Base-by-base conservation (phyloP, 2,888 invertebrate genomes). In the Nomada fucata region DNA sequence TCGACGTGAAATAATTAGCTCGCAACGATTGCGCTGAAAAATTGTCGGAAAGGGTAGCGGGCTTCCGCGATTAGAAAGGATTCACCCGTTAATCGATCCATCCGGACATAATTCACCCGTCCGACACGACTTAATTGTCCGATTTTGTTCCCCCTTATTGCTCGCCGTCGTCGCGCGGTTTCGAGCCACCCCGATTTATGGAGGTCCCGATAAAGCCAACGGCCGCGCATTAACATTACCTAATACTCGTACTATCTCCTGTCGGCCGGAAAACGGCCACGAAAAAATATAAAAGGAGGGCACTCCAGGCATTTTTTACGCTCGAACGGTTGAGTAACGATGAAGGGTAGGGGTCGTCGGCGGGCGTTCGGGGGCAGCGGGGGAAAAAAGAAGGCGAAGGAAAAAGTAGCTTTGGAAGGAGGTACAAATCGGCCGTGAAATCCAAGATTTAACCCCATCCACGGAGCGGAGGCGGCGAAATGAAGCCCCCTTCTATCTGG, bases 361-460 rank as follows among this genome's bases (percentile, higher is more conserved):
- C 36, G 23, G 23, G n/a, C 55, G 68, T 23, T 23, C 7, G 4
- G 50, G 29, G 13, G 13, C 0, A 13, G 65, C 10, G 4, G n/a
- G 36, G n/a, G 7, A 26, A 64, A 10, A 10, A 7, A 65, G 79
- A 69, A 63, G 52, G 36, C 44, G 18, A 9, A 52, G n/a, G 3
- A 36, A 36, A 60, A 20, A 61, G 23, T 20, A 36, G 23, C 50
- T 2, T 3, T 59, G 20, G 53, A 68, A 36, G 65, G 36, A 52
- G 64, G 65, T 81, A 78, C 79, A 88, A 89, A 76, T 85, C 79
- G 83, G 55, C 76, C 73, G 79, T 76, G 76, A 87, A 89, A 87
- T 87, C 68, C 78, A 84, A 86, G 85, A 85, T 85, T 84, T 82
- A 86, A 86, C 85, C 84, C 84, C 79, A 79, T 83, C 79, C 76